Percentiles rank a stretch among this genome's conserved stretches.
phyloP scores from a whole-genome alignment of 2,797 vertebrate genomes.

The Enteromius fasciolatus region DNA sequence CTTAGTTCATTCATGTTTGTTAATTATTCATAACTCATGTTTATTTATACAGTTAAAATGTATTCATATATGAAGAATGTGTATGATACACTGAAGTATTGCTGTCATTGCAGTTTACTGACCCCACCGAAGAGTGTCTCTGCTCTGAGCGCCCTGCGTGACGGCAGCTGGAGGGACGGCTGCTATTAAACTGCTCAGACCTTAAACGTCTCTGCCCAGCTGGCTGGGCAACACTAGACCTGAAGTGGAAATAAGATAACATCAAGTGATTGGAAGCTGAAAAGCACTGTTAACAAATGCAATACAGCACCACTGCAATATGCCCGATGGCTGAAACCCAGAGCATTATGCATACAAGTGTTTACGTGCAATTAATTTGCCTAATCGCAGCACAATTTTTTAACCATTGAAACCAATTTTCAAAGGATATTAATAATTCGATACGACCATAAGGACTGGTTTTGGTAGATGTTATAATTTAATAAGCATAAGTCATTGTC shows the following conservation, averaged over 20 bases:
- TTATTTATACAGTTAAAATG: too few relatives aligned
- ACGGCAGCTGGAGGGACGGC: slow-evolving; percentile 95
- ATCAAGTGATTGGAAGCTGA: slow-evolving; percentile 54
- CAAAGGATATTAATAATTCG: slow-evolving; percentile 39
- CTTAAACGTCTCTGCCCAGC: slow-evolving; percentile 82
- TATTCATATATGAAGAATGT: not conserved
- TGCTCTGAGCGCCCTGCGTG: slow-evolving; percentile 90
- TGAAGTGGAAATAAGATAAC: slow-evolving; percentile 54
- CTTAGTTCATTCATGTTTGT: not conserved
- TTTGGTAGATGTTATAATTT: slow-evolving; percentile 74
- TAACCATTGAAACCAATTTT: slow-evolving; percentile 36
- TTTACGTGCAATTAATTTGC: slow-evolving; percentile 50
- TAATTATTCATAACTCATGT: not conserved
- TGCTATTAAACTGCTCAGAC: slow-evolving; percentile 86
- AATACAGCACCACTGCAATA: slow-evolving; percentile 62
- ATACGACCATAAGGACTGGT: slow-evolving; percentile 46
- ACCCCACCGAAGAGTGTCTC: slow-evolving; percentile 94
- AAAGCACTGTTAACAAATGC: slow-evolving; percentile 63
- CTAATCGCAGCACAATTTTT: slow-evolving; percentile 47
- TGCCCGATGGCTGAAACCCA: slow-evolving; percentile 53
- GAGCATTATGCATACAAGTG: slow-evolving; percentile 58
- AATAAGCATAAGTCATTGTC: slow-evolving; percentile 64
- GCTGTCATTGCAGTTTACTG: slow-evolving; percentile 82
- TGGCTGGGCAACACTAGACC: slow-evolving; percentile 86
- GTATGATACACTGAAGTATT: not conserved